Evolutionary conservation across 1,140 invertebrate species (phyloP).

Genomic region (Patella vulgata): DNA sequence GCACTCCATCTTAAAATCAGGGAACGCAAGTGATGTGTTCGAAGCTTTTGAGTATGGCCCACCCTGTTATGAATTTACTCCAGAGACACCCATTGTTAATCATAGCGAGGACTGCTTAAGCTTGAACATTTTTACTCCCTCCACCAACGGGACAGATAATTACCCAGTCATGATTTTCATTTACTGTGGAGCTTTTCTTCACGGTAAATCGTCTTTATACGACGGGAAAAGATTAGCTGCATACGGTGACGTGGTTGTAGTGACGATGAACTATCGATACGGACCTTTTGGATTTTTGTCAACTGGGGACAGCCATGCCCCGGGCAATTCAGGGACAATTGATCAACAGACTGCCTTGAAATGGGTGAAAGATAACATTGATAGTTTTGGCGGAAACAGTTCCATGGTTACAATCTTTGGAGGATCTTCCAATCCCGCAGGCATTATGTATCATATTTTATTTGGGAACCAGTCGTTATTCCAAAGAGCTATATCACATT

Average conservation of each 20-base stretch:
- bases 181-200: slow-evolving; percentile 15
- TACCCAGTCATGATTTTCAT: slow-evolving; percentile 63
- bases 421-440: slow-evolving; percentile 34
- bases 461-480: too few relatives aligned
- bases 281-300: slow-evolving; percentile 50
- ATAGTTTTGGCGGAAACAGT: slow-evolving; percentile 71
- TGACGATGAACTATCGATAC: slow-evolving; percentile 63
- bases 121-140: slow-evolving; percentile 85
- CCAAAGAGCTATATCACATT: too few relatives aligned
- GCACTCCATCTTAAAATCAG: too few relatives aligned
- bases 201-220: background rate
- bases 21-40: too few relatives aligned
- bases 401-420: slow-evolving; percentile 55
- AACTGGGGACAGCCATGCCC: slow-evolving; percentile 49
- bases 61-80: too few relatives aligned
- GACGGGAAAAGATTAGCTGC: slow-evolving; percentile 68
- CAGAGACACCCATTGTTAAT: too few relatives aligned
- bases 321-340: slow-evolving; percentile 64
- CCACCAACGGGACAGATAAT: slow-evolving; percentile 57
- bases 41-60: too few relatives aligned
- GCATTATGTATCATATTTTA: slow-evolving; percentile 11
- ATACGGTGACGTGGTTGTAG: slow-evolving; percentile 48
- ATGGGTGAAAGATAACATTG: slow-evolving; percentile 67
- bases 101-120: slow-evolving; percentile 92
- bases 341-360: slow-evolving; percentile 58